A percentile compares a stretch with the other conserved stretches of the same genome.
phyloP scores from a whole-genome alignment of 2,888 invertebrate species.

The Plagodis pulveraria region DNA sequence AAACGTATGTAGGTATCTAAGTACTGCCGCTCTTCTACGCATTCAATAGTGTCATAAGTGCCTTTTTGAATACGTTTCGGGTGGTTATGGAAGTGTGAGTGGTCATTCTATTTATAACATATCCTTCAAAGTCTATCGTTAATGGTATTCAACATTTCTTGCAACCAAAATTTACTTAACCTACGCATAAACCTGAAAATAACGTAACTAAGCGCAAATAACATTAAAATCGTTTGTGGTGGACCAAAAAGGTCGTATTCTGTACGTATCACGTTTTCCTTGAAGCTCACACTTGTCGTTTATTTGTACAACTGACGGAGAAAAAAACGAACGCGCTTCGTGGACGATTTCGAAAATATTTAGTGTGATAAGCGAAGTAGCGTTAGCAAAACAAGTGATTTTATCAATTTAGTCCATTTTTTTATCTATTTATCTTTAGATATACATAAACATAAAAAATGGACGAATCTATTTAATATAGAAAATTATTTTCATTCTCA shows the following conservation, averaged over 20 bases:
- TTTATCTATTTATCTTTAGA: neutral
- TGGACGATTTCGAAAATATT: slow-evolving; percentile 79
- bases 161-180: no score
- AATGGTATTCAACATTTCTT: no score
- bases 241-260: slow-evolving; percentile 50
- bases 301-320: slow-evolving; percentile 77
- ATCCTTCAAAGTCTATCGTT: no score
- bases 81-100: no score
- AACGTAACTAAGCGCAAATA: neutral
- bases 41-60: no score
- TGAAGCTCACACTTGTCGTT: slow-evolving; percentile 71
- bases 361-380: slow-evolving; percentile 65
- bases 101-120: no score
- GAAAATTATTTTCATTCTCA: no score
- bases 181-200: neutral
- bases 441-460: no score
- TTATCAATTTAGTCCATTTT: neutral
- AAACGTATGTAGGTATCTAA: no score
- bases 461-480: no score
- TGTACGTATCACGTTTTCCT: slow-evolving; percentile 65
- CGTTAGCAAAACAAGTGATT: slow-evolving; percentile 41
- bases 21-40: no score
- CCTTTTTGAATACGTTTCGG: no score
- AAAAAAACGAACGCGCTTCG: slow-evolving; percentile 76
- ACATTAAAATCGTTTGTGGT: slow-evolving; percentile 13